Base-by-base conservation (phyloP, 2,113 vertebrate species). In the Amphiprion percula region DNA sequence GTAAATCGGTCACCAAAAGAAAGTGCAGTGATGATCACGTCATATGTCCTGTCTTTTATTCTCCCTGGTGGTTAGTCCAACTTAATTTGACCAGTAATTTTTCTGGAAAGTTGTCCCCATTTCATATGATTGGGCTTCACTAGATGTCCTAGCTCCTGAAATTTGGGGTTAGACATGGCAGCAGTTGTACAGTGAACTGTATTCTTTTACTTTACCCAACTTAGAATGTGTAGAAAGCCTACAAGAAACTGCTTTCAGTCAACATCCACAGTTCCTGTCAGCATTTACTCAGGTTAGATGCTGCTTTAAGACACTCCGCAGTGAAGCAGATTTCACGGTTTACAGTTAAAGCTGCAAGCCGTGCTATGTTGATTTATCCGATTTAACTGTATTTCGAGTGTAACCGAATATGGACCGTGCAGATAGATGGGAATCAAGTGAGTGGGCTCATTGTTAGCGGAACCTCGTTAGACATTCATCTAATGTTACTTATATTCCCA, bases 401-500 rank as follows among this genome's bases (percentile, higher is more conserved):
- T 28, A 47, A n/a, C 11, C 70, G 49, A 67, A 52, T 33, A 15
- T 74, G 21, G 15, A 15, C 19, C 44, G 39, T 24, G 19, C 4
- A 63, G 60, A 28, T 46, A 12, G 55, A 65, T 6, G n/a, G 30
- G 10, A 63, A 52, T 28, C 1, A 80, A 58, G 24, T 26, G 41
- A 63, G 58, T 21, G 26, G 46, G 16, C n/a, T 72, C 9, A 4
- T 64, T 59, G 33, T 77, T 30, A 61, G 33, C 19, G 5, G 24
- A 55, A 10, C 50, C 26, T 24, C 16, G 23, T 33, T 54, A 63
- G 69, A 68, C 39, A 63, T 56, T 58, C 2, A 49, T 55, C n/a
- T 21, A 12, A 12, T 53, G 68, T 77, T 46, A 59, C 59, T 39
- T 68, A 44, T 41, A 53, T 4, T 62, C 54, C 50, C 19, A 14